Conservation (phyloP, 2,888 invertebrate species). For the Luffia ferchaultella region DNA sequence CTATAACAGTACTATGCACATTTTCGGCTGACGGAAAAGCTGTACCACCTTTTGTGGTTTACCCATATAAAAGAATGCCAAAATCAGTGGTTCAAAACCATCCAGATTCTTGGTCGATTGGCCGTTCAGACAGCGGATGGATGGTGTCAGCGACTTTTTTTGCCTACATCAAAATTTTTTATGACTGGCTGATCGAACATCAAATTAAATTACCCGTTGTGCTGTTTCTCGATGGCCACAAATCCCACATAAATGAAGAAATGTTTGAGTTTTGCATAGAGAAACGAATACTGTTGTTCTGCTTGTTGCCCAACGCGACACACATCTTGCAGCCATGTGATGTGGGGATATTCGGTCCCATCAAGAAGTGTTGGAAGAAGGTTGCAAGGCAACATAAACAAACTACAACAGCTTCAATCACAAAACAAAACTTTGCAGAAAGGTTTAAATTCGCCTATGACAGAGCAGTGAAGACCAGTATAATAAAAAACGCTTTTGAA, state of each 20-base stretch:
- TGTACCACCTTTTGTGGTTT: slow-evolving; percentile 14
- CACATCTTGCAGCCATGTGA: slow-evolving; percentile 13
- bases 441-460: background rate
- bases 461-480: background rate
- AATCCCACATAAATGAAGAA: slow-evolving; percentile 8
- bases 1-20: slow-evolving; percentile 17
- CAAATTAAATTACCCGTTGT: slow-evolving; percentile 11
- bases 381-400: background rate
- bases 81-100: slow-evolving; percentile 5
- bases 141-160: slow-evolving; percentile 11
- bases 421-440: background rate
- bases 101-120: slow-evolving; percentile 12
- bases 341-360: slow-evolving; percentile 12
- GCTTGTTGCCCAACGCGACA: slow-evolving; percentile 12
- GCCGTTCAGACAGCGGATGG: slow-evolving; percentile 13
- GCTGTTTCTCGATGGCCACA: slow-evolving; percentile 13
- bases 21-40: slow-evolving; percentile 14
- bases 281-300: slow-evolving; percentile 11
- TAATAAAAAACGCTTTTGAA: background rate
- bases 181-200: slow-evolving; percentile 9
- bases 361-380: slow-evolving; percentile 1
- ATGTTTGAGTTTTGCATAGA: slow-evolving; percentile 10
- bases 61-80: slow-evolving; percentile 8
- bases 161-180: slow-evolving; percentile 9
- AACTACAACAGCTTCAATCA: background rate